Base-by-base conservation (phyloP, 1,140 invertebrate species). In the Caenorhabditis latens region DNA sequence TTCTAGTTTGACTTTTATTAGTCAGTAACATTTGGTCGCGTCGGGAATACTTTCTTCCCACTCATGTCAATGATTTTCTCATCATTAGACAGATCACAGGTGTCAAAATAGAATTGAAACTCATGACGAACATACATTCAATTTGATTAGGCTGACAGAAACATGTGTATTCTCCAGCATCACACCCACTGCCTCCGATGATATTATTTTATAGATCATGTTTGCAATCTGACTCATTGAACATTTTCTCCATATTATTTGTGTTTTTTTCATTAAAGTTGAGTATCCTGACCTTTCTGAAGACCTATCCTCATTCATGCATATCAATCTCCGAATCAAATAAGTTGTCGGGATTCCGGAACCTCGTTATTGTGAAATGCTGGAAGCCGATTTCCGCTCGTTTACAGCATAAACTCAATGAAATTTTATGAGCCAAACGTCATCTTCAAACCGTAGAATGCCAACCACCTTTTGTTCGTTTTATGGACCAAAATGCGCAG, bases 381-480 rank as follows among this genome's bases (percentile, higher is more conserved):
- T 79, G 65, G 6, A n/a, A 19, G 55, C 4, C 55, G 19, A 7
- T 58, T n/a, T 21, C n/a, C 8, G 24, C 58, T 6, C n/a, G 21
- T 63, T 32, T 9, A 63, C 21, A 19, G 32, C 61, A 63, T 32
- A 63, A 24, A 63, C 61, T 32, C 46, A 79, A n/a, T 48, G 50
- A 50, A 48, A 79, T 79, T 79, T 79, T 79, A 53, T 53, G 46
- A 32, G 6, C 65, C 46, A 6, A 19, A 79, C 71, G 71, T 75
- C 67, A 75, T 75, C n/a, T 13, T n/a, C 46, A 42, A 48, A 19
- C 46, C 13, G 21, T 43, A 50, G 67, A 46, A 75, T 6, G 43
- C 57, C 9, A 21, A 75, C n/a, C 71, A 79, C 71, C 71, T 79
- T 79, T 79, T 79, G 71, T 79, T 79, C 71, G 71, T 42, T 79